Evolutionary conservation across 2,113 vertebrate genomes (phyloP).

Genomic region (cat (Felis catus)): F.catus_Fca126_mat1.0 CM031413.1:18283001-18283500

Average conservation of each 20-base stretch:
- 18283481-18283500: background rate
- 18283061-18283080: background rate
- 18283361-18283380: constrained; percentile 16
- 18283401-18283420: background rate
- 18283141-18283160: background rate
- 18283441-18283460: background rate
- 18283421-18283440: background rate
- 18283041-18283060: background rate
- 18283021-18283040: background rate
- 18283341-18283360: background rate
- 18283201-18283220: background rate
- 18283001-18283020: background rate
- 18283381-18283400: background rate
- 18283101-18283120: background rate
- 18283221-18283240: constrained; percentile 37
- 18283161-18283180: constrained; percentile 3
- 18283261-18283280: background rate
- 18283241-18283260: background rate
- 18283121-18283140: background rate
- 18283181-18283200: constrained; percentile 8
- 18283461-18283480: background rate
- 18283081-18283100: background rate
- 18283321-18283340: background rate
- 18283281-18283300: background rate
- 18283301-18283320: background rate